Conservation (phyloP, 2,113 vertebrate genomes). For the Ellobius talpinus region DNA sequence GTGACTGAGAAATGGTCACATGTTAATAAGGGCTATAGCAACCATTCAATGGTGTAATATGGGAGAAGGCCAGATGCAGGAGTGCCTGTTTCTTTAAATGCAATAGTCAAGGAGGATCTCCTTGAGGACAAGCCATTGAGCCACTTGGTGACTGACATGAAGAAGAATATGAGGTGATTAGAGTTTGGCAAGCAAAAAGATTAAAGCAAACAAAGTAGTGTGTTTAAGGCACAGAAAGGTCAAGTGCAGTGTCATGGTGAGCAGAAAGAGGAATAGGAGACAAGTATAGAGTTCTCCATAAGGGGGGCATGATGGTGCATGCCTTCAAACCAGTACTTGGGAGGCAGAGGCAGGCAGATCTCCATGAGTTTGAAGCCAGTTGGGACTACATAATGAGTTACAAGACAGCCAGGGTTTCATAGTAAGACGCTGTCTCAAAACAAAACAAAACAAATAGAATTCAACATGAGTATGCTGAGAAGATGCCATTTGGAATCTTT, state of each 20-base stretch:
- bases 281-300: background rate
- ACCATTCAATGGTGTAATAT: background rate
- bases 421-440: background rate
- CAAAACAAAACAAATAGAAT: background rate
- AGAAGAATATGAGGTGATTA: background rate
- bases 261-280: background rate
- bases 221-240: background rate
- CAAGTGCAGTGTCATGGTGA: too few relatives aligned
- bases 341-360: background rate
- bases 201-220: background rate
- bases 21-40: background rate
- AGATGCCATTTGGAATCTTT: background rate
- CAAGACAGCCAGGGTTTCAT: background rate
- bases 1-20: background rate
- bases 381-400: background rate
- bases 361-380: background rate
- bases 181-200: background rate
- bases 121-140: background rate
- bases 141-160: background rate
- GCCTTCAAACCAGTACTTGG: background rate
- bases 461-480: background rate
- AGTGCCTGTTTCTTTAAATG: background rate
- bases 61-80: background rate
- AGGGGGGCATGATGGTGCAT: rapidly evolving
- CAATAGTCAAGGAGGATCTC: background rate